Evolutionary conservation across 2,113 vertebrate genomes (phyloP).

Genomic region (Ctenodactylus gundi): DNA sequence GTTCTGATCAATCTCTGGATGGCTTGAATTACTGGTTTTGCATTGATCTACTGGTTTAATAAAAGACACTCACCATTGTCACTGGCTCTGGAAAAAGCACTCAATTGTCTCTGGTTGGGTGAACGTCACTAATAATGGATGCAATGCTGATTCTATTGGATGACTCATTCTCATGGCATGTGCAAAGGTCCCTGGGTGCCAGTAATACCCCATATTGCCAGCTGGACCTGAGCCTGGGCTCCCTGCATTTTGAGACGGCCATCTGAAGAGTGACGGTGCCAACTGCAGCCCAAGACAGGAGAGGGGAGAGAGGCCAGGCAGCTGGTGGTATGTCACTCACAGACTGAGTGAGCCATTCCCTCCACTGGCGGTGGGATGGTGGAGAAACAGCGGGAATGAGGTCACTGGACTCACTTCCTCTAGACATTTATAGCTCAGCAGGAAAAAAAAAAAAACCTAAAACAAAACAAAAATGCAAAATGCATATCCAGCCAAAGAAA

Average conservation of each 20-base stretch:
- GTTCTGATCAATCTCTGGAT: slow-evolving; percentile 49
- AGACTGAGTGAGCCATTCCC: background rate
- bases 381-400: slow-evolving; percentile 78
- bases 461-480: no score
- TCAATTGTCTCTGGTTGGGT: slow-evolving; percentile 44
- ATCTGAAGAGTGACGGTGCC: background rate
- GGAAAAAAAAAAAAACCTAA: slow-evolving; percentile 55
- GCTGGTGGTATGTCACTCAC: no score
- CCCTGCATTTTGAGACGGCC: background rate
- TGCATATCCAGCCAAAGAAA: slow-evolving; percentile 57
- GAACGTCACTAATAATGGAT: slow-evolving; percentile 45
- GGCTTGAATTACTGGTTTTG: slow-evolving; percentile 74
- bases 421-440: slow-evolving; percentile 49
- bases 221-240: background rate
- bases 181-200: slow-evolving; percentile 26
- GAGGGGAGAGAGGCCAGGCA: background rate
- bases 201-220: slow-evolving; percentile 26
- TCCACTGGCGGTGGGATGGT: background rate
- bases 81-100: slow-evolving; percentile 47
- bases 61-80: slow-evolving; percentile 57
- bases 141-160: slow-evolving; percentile 60
- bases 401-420: slow-evolving; percentile 80
- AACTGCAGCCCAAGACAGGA: background rate
- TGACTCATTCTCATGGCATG: slow-evolving; percentile 58
- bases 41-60: slow-evolving; percentile 75